phyloP scores from a whole-genome alignment of 1,140 invertebrate genomes.

The Papilio dardanus region DNA sequence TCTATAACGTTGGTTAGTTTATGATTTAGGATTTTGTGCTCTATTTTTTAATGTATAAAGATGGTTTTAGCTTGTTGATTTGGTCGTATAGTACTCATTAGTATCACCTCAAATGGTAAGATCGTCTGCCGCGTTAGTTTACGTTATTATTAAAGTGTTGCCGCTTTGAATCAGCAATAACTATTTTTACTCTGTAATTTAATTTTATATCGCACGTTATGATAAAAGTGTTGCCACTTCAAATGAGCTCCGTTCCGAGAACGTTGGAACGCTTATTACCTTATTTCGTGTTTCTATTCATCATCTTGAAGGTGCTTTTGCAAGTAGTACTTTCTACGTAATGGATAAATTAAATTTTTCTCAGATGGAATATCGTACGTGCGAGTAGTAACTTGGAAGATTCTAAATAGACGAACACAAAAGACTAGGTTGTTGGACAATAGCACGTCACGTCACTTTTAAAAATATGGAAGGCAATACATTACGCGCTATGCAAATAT shows the following conservation, averaged over 20 bases:
- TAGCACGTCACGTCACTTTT: too few species aligned
- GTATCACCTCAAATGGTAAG: slow-evolving; percentile 29
- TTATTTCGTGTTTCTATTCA: slow-evolving; percentile 22
- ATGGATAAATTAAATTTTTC: slow-evolving; percentile 5
- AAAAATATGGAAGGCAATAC: too few species aligned
- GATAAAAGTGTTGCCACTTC: slow-evolving; percentile 20
- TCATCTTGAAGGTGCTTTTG: not conserved
- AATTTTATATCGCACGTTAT: slow-evolving; percentile 32
- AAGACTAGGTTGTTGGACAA: too few species aligned
- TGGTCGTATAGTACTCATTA: not conserved
- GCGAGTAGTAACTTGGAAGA: not conserved
- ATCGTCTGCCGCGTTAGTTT: not conserved
- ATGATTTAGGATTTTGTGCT: not conserved
- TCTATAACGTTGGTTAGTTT: slow-evolving; percentile 1
- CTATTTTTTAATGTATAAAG: not conserved
- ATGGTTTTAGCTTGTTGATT: not conserved
- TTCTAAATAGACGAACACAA: too few species aligned
- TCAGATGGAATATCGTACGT: not conserved
- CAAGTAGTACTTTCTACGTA: not conserved
- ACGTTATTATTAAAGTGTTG: slow-evolving; percentile 5
- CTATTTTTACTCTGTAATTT: slow-evolving; percentile 27
- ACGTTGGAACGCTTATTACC: slow-evolving; percentile 24
- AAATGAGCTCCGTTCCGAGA: slow-evolving; percentile 20
- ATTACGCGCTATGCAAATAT: too few species aligned
- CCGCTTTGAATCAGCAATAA: slow-evolving; percentile 19